Base-by-base conservation (phyloP, 2,888 invertebrate species). In the Lasius fuliginosus region DNA sequence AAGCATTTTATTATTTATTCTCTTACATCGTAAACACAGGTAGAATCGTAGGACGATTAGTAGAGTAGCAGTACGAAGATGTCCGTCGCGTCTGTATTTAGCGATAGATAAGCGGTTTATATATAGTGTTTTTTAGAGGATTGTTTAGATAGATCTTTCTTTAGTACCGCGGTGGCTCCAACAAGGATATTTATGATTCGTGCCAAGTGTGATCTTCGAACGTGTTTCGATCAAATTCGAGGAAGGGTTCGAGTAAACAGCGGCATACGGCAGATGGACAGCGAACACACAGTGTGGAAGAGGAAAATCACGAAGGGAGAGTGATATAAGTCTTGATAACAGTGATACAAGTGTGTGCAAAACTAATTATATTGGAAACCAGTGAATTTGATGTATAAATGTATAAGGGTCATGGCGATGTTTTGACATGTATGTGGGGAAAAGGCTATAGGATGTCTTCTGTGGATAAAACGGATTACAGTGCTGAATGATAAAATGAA, bases 1-100 rank as follows among this genome's bases (percentile, higher is more conserved):
- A 92, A 93, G 91, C 91, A 92, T 93, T 92, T 93, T 94, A 94
- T 94, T 94, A 94, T 94, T 95, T 94, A 94, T 94, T 95, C 92
- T 94, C 92, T 93, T 94, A 93, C 92, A 92, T 93, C 93, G 92
- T 93, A 91, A 87, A 89, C 84, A 89, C 84, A 86, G 87, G 86
- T 87, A 92, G 90, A 91, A 91, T 83, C 90, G 91, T 93, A 92
- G 92, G 88, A 87, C 92, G 91, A 92, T 92, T 92, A 91, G 90
- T 92, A 65, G 81, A 82, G 69, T 83, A 83, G 83, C 36, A 60
- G 40, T 76, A 74, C 71, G 64, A 33, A 84, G 67, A 85, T 89
- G 92, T 91, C 90, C 91, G 88, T 92, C 92, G 91, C 91, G 93
- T 93, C 92, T 93, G 90, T 93, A 82, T 91, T 92, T 93, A 93